Evolutionary conservation across 2,888 invertebrate genomes (phyloP), one percentile per base, ranked within the genome.

Genomic region (Neoscelio sp.): DNA sequence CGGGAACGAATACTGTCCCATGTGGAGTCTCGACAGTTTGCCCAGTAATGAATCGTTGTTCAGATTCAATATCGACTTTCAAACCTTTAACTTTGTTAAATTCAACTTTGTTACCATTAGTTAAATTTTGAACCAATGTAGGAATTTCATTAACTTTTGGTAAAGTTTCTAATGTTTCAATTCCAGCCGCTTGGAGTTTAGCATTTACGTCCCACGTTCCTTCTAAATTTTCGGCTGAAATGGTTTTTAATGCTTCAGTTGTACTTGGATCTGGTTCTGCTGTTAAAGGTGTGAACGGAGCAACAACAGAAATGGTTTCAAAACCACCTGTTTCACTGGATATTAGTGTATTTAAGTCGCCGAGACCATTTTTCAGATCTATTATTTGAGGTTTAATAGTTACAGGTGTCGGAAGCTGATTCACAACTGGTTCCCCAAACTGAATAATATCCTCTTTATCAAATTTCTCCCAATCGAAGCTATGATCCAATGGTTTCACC

Each of bases 1-100:
- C 96, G 0, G 96, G 95, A 8, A 95, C 93, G 86, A 96, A 96
- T 42, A 94, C 90, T 26, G 93, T 92, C 1, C 95, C 95, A 67
- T 92, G 92, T 48, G 94, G 94, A 0, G 95, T 95, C 78, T 94
- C 93, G 0, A 96, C 90, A 83, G 94, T 93, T 90, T 95, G 95
- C 0, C 96, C 95, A 1, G 94, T 92, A 44, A 96, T 89, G 87
- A 95, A 95, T 82, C 93, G 94, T 85, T 92, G 92, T 1, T 94
- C 94, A 85, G 94, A 94, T 54, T 94, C 93, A 67, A 94, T 93
- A 71, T 94, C 92, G 60, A 95, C 87, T 30, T 87, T 92, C 12
- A 95, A 91, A 33, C 95, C 95, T 23, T 93, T 92, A 10, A 95
- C 92, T 85, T 93, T 93, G 52, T 93, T 92, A 20, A 94, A 86